Conservation (phyloP, 2,888 invertebrate genomes). For the Leptura quadrifasciata region DNA sequence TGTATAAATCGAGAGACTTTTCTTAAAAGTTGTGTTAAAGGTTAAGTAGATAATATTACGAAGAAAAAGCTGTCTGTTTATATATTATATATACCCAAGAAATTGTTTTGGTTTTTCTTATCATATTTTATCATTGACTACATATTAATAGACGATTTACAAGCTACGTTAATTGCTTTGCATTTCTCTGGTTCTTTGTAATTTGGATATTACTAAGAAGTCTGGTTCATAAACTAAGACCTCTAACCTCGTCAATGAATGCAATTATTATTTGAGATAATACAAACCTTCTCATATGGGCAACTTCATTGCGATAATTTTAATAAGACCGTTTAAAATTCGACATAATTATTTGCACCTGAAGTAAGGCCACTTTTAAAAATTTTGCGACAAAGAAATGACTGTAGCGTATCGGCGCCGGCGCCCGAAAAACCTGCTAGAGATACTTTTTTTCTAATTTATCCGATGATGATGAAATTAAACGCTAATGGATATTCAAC, state of each 20-base stretch:
- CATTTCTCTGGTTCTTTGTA: slow-evolving; percentile 18
- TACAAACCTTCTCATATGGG: slow-evolving; percentile 20
- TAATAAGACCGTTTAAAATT: slow-evolving; percentile 9
- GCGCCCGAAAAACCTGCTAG: too few species aligned
- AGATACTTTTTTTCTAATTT: too few species aligned
- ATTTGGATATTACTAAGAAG: not conserved
- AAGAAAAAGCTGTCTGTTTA: not conserved
- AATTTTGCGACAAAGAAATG: not conserved
- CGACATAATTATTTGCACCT: not conserved
- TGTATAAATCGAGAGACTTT: slow-evolving; percentile 8
- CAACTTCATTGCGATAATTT: slow-evolving; percentile 14
- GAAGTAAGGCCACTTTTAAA: not conserved
- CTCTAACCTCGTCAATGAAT: slow-evolving; percentile 44
- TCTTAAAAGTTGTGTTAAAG: slow-evolving; percentile 43
- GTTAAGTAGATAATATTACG: slow-evolving; percentile 44
- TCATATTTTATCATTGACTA: slow-evolving; percentile 58
- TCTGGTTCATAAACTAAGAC: slow-evolving; percentile 18
- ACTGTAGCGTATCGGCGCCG: not conserved
- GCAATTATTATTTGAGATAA: slow-evolving; percentile 39
- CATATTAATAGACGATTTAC: slow-evolving; percentile 52
- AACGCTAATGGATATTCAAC: too few species aligned
- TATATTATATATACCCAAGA: slow-evolving; percentile 30
- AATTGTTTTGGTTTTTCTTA: slow-evolving; percentile 54
- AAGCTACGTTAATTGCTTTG: slow-evolving; percentile 24
- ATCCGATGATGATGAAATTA: too few species aligned